Base-by-base conservation (phyloP, 92 coral and sea anemone species). In the Porites lobata region DNA sequence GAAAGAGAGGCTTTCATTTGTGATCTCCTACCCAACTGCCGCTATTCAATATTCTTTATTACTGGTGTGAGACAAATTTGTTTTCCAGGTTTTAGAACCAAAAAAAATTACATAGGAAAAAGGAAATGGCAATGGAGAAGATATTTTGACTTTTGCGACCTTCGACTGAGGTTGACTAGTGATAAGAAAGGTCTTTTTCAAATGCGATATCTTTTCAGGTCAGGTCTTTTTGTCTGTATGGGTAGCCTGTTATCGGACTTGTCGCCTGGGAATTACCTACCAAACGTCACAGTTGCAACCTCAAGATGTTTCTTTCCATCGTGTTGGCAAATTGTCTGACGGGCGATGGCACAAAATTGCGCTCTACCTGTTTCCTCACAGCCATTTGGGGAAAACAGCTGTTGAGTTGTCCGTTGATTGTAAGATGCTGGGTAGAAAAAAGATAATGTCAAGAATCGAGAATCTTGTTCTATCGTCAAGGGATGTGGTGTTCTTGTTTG, bases 301-400 rank as follows among this genome's bases (percentile, higher is more conserved):
- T 18, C 85, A 71, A 81, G 91, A 75, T 11, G 84, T 85, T 54
- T 83, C 78, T 8, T 96, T 95, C 72, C 94, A 95, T 64, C 84
- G 59, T 18, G 76, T 93, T 21, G 93, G 94, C 13, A 78, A 89
- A 19, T 29, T 96, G 50, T 84, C 95, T 18, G 95, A 96, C 71
- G 92, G 92, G 50, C 85, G 76, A 65, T 96, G 99, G 99, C 99
- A 96, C 88, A 95, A 94, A 66, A 64, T 95, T 21, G 90, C 90
- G 9, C 91, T 96, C 10, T 92, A 81, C 15, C 58, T 96, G 56
- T 92, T 90, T 56, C 85, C 92, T 22, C 88, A 88, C 82, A 83
- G 82, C 43, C 91, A 81, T 15, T 90, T 85, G 19, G 67, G 76
- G 65, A 88, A 88, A 68, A 15, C 84, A 10, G 76, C 80, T 8